Conservation (phyloP, 2,113 vertebrate genomes). For the Corvus moneduloides region DNA sequence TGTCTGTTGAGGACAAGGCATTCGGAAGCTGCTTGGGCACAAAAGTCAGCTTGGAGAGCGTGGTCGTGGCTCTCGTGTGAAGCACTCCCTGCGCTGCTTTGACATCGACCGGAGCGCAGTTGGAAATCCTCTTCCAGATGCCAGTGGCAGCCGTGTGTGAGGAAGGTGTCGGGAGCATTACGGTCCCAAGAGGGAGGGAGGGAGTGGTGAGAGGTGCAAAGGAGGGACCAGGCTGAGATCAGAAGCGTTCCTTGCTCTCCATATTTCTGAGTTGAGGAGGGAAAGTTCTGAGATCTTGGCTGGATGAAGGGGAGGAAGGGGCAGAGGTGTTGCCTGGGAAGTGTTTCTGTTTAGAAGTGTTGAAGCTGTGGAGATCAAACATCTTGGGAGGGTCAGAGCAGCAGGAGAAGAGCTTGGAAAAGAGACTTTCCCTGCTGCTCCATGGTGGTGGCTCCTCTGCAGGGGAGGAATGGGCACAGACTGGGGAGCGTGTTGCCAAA, state of each 20-base stretch:
- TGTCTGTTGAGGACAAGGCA: not conserved
- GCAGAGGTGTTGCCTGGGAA: not conserved
- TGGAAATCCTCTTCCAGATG: not conserved
- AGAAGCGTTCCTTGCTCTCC: not conserved
- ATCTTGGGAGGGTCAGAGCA: rapidly evolving
- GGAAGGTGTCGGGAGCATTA: rapidly evolving
- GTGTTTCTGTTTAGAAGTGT: not conserved
- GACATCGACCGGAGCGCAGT: rapidly evolving
- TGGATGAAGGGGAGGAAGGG: not conserved
- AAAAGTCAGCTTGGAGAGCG: not conserved
- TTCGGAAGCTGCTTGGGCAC: not conserved
- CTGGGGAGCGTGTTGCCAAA: not conserved
- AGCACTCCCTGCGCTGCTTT: rapidly evolving
- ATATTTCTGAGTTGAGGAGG: not conserved
- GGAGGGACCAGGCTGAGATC: not conserved
- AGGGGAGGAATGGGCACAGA: rapidly evolving
- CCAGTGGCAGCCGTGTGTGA: rapidly evolving
- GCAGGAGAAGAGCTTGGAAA: not conserved
- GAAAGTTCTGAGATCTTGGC: rapidly evolving
- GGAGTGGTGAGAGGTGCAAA: not conserved
- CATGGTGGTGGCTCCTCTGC: not conserved
- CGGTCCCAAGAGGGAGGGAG: rapidly evolving
- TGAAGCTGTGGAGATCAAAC: not conserved
- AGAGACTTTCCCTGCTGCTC: not conserved
- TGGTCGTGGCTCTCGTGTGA: rapidly evolving